Base-by-base conservation (phyloP, 2,888 invertebrate species). In the Deilephila elpenor region DNA sequence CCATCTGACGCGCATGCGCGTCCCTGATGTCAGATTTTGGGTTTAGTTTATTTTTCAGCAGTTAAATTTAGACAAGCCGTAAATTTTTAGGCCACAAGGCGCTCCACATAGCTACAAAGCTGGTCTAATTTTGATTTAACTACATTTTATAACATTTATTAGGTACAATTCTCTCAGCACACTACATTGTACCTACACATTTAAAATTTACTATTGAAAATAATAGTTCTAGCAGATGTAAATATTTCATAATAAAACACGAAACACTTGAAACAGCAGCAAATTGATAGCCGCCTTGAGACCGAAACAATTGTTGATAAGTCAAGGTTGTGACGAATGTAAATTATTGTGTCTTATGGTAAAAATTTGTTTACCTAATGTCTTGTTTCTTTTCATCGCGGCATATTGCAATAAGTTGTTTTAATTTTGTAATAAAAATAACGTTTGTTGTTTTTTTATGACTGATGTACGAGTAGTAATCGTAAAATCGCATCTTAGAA, bases 1-100 rank as follows among this genome's bases (percentile, higher is more conserved):
- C 88, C 86, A 88, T 82, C 59, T 77, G 78, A 78, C 80, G 85
- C 89, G 89, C 89, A 85, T 86, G 87, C 88, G 85, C 76, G 75
- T 74, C 75, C 79, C 77, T 77, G 75, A 78, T 83, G 83, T 85
- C 83, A 84, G 86, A 86, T 83, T 85, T 79, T 82, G 77, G 75
- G 76, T 81, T 86, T 77, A 76, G 76, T 81, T 85, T 77, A 75
- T 84, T 87, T 86, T 87, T 86, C 82, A 83, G 83, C 79, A 70
- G 83, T 79, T 88, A 87, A 80, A 82, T 83, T 80, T 88, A 88
- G 88, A 87, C 70, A 62, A 79, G 76, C 76, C 74, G 78, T 78
- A 75, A 75, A 74, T 76, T 79, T 76, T 82, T 78, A 74, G 74
- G 80, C 78, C 82, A 83, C 80, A 80, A 84, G 76, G 73, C 78